Percentiles rank a stretch among this genome's conserved stretches.
Conservation (phyloP, 64 coral and sea anemone species). For the Trachythela sp. region DNA sequence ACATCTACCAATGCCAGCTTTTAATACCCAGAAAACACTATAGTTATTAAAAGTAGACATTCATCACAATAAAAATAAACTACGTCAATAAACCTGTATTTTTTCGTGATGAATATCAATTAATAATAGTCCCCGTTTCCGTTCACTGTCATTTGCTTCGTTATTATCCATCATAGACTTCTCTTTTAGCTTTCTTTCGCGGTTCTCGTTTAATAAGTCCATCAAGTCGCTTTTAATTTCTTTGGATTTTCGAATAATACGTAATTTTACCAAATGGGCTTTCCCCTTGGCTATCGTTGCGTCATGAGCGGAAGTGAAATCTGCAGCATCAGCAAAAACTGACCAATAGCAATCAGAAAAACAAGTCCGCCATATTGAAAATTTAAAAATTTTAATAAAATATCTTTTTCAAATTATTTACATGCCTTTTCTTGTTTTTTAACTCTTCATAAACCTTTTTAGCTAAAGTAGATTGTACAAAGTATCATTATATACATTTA, state of each 20-base stretch:
- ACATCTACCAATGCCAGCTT: too few species aligned
- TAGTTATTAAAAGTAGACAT: too few species aligned
- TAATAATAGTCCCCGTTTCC: not conserved
- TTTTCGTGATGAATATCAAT: not conserved
- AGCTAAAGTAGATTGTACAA: not conserved
- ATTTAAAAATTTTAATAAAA: not conserved
- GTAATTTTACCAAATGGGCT: not conserved
- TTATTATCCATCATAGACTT: not conserved
- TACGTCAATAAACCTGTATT: not conserved
- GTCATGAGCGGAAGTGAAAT: not conserved
- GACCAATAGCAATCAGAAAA: not conserved
- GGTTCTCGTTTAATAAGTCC: not conserved
- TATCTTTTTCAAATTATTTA: not conserved
- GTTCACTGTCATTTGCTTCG: not conserved
- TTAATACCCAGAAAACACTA: too few species aligned
- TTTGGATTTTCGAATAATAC: not conserved
- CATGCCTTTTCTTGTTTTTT: not conserved
- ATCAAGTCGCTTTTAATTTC: not conserved
- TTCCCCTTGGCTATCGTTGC: not conserved
- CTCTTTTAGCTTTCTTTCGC: not conserved
- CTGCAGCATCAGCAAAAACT: not conserved
- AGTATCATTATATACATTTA: not conserved
- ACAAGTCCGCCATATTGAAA: not conserved
- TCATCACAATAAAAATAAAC: not conserved
- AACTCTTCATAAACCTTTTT: too few species aligned